Evolutionary conservation across 2,113 vertebrate genomes (phyloP).

Genomic region (Oriolus oriolus): DNA sequence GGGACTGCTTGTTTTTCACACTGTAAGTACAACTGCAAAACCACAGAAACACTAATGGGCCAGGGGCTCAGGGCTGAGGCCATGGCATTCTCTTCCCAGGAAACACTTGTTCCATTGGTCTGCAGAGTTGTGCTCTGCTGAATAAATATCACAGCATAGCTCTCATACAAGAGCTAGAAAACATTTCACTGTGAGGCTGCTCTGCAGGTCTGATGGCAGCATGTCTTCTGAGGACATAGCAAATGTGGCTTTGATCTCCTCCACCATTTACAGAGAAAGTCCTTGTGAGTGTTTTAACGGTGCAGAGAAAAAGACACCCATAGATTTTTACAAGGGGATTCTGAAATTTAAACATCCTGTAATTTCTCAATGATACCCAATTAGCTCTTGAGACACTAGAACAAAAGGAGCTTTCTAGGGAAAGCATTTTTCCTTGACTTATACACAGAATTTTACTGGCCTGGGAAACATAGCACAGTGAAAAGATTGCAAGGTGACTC

Average conservation of each 20-base stretch:
- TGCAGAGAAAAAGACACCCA: not conserved
- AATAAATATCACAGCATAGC: not conserved
- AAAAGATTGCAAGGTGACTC: not conserved
- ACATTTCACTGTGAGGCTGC: not conserved
- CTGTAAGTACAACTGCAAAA: not conserved
- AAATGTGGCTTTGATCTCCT: not conserved
- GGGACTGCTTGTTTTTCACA: not conserved
- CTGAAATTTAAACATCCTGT: not conserved
- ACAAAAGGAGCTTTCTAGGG: not conserved
- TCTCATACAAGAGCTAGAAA: not conserved
- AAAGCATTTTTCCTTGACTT: not conserved
- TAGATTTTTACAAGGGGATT: not conserved
- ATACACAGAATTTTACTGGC: not conserved
- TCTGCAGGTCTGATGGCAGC: not conserved
- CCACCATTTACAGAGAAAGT: not conserved
- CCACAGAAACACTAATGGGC: not conserved
- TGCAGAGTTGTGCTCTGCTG: not conserved
- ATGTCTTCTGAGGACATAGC: not conserved
- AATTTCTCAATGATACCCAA: not conserved
- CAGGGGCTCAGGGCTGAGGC: not conserved
- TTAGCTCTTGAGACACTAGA: not conserved
- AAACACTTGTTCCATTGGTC: not conserved
- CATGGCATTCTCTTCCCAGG: not conserved
- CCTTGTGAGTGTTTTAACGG: not conserved
- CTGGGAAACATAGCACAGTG: not conserved